Conservation (phyloP, 2,888 invertebrate species). For the Dascillus cervinus region DNA sequence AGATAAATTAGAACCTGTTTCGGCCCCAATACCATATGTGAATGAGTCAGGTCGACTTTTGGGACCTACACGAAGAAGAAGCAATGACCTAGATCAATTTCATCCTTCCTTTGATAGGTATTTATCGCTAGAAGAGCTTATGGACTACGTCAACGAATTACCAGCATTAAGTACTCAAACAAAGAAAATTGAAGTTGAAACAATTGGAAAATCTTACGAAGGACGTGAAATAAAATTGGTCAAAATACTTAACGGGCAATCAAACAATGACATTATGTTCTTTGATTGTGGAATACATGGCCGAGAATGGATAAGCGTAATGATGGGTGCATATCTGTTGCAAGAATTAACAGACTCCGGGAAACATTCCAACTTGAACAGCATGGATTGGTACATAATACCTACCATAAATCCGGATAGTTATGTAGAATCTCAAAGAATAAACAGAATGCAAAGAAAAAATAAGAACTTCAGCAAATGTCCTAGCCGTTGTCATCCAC, state of each 20-base stretch:
- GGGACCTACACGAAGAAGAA: too few species aligned
- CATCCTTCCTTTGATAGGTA: too few species aligned
- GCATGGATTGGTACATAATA: conserved; percentile 44
- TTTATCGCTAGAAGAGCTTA: too few species aligned
- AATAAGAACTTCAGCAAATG: conserved; percentile 1
- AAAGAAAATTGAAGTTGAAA: conserved; percentile 8
- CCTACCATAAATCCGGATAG: conserved; percentile 50
- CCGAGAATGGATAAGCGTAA: conserved; percentile 61
- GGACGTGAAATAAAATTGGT: conserved; percentile 37
- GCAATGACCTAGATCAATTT: too few species aligned
- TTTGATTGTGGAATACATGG: conserved; percentile 56
- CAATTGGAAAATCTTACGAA: conserved; percentile 40
- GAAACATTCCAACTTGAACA: conserved; percentile 31
- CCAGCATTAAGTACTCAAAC: too few species aligned
- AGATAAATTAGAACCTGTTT: too few species aligned
- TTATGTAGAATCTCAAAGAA: too few species aligned
- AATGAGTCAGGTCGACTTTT: too few species aligned
- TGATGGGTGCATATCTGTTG: conserved; percentile 51
- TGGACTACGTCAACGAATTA: too few species aligned
- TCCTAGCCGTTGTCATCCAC: background rate
- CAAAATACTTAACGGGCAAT: conserved; percentile 34
- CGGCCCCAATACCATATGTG: too few species aligned
- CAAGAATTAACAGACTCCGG: conserved; percentile 45
- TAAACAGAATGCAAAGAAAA: conserved; percentile 1
- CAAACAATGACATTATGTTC: conserved; percentile 46